Percentiles rank a stretch among this genome's conserved stretches.
These are phyloP conservation scores for Zapornia atra DNA, from an alignment of 2,113 vertebrate species.

Conservation along the genomic window DNA sequence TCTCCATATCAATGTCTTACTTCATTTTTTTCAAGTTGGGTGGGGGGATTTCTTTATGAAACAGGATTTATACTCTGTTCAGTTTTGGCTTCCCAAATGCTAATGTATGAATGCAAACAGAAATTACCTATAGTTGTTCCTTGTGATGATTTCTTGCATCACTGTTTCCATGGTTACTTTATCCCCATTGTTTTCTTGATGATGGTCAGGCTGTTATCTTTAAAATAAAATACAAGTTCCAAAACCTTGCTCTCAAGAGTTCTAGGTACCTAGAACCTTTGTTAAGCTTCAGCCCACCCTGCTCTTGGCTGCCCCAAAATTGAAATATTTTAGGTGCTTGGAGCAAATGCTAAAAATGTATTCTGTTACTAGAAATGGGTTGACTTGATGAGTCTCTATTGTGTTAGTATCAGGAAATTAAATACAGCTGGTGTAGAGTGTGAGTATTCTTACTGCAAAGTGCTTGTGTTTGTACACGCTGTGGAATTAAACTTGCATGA, in stretches of 20 bases:
- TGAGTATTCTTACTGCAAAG: neutral
- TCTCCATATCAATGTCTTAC: neutral
- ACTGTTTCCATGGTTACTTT: too few species aligned
- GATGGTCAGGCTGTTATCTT: neutral
- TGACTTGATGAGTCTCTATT: neutral
- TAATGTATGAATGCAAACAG: neutral
- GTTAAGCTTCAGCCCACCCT: neutral
- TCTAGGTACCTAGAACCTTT: neutral
- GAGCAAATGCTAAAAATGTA: neutral
- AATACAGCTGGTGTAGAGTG: neutral
- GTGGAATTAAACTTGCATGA: neutral
- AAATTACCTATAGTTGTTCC: neutral
- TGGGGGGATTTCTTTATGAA: neutral
- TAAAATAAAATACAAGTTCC: neutral
- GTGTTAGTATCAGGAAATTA: neutral
- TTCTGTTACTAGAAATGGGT: neutral
- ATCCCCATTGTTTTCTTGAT: neutral
- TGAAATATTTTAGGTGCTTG: neutral
- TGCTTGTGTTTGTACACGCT: neutral
- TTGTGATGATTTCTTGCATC: neutral
- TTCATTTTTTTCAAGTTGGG: neutral
- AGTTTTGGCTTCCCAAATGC: neutral
- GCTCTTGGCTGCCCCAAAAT: neutral
- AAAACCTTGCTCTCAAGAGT: neutral
- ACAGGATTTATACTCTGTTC: neutral